A percentile compares a stretch with the other conserved stretches of the same genome.
Conservation (phyloP, 2,797 vertebrate genomes). For the Sebastes vulpes region DNA sequence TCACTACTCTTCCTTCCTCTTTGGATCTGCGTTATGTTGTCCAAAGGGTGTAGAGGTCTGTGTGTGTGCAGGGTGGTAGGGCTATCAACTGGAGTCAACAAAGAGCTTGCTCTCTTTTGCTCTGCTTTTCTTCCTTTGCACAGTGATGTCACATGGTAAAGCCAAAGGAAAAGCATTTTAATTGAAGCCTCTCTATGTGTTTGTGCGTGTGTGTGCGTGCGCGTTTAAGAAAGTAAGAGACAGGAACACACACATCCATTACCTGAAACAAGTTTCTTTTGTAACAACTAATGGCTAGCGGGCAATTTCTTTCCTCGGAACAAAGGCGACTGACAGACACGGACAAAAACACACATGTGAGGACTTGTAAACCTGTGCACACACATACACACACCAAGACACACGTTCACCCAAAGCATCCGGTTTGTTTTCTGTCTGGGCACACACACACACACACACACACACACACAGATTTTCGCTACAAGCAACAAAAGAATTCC, state of each 20-base stretch:
- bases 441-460: background rate
- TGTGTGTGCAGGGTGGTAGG: background rate
- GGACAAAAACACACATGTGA: conserved; percentile 9
- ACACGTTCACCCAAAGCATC: background rate
- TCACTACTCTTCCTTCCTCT: background rate
- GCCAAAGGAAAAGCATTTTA: conserved; percentile 1
- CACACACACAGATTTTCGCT: conserved; percentile 20
- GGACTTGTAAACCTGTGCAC: conserved; percentile 1
- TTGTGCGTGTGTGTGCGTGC: background rate
- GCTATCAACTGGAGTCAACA: conserved; percentile 48
- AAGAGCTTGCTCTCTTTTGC: conserved; percentile 9
- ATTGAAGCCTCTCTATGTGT: conserved; percentile 1
- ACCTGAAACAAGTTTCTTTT: conserved; percentile 74
- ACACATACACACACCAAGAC: background rate
- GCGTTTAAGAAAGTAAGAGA: conserved; percentile 5
- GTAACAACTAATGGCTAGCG: conserved; percentile 53
- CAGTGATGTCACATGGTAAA: background rate
- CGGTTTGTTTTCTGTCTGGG: conserved; percentile 6
- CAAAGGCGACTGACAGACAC: conserved; percentile 50
- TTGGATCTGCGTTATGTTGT: background rate
- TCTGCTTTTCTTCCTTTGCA: conserved; percentile 1
- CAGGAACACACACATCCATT: conserved; percentile 61
- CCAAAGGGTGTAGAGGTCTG: background rate
- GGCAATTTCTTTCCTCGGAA: conserved; percentile 59
- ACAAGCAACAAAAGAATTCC: conserved; percentile 46